A percentile compares a stretch with the other conserved stretches of the same genome.
phyloP scores from a whole-genome alignment of 2,797 vertebrate species.

The Chrosomus eos region DNA sequence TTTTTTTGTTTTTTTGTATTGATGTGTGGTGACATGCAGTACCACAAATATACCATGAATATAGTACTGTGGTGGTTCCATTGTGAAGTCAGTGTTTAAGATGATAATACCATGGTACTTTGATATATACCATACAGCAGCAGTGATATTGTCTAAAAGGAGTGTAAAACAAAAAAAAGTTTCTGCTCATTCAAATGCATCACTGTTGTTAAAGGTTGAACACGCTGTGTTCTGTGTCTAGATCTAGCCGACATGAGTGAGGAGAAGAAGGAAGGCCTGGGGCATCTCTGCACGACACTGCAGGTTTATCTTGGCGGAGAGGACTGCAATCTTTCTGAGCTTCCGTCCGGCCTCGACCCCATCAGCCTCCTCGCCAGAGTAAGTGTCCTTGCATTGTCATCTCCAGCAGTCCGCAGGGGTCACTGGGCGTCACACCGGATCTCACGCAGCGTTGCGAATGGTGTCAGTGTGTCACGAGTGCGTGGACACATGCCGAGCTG shows the following conservation, averaged over 20 bases:
- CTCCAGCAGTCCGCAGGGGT: not conserved
- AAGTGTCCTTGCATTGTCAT: slow-evolving; percentile 60
- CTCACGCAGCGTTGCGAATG: not conserved
- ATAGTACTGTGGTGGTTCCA: not conserved
- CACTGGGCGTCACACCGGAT: not conserved
- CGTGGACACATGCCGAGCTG: not conserved
- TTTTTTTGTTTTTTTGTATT: too few species aligned
- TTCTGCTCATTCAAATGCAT: not conserved
- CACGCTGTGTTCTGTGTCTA: slow-evolving; percentile 44
- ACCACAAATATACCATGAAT: not conserved
- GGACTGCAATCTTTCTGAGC: slow-evolving; percentile 71
- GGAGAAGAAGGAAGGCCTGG: slow-evolving; percentile 88
- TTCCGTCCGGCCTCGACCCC: slow-evolving; percentile 81
- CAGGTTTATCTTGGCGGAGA: slow-evolving; percentile 85
- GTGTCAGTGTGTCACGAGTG: not conserved
- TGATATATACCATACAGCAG: not conserved
- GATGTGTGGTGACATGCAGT: not conserved
- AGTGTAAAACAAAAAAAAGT: not conserved
- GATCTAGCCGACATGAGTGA: slow-evolving; percentile 82
- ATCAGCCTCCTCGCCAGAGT: slow-evolving; percentile 91
- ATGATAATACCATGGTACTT: not conserved
- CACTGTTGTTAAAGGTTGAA: not conserved
- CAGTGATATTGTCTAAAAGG: not conserved
- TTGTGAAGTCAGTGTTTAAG: not conserved
- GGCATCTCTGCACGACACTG: slow-evolving; percentile 83